These are phyloP conservation scores for Gisinianus flammeolus DNA, from an alignment of 2,888 invertebrate genomes.

Conservation along the genomic window DNA sequence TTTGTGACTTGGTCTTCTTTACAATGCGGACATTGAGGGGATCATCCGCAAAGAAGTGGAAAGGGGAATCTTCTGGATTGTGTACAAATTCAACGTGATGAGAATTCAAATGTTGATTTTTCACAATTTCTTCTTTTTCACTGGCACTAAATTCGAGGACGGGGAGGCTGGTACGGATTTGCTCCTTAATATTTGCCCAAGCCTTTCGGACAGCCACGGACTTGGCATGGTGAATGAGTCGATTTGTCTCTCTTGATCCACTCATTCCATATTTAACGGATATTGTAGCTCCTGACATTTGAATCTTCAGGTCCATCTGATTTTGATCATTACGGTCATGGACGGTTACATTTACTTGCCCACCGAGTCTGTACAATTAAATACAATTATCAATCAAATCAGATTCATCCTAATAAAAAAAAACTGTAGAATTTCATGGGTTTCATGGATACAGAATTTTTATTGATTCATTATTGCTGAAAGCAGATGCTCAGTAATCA, in stretches of 20 bases:
- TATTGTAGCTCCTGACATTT: conserved; percentile 86
- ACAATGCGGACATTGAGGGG: conserved; percentile 91
- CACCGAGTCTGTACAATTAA: conserved; percentile 74
- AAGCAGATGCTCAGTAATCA: no score
- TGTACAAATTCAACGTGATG: conserved; percentile 92
- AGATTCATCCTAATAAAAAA: no score
- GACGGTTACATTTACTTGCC: conserved; percentile 89
- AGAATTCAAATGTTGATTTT: conserved; percentile 79
- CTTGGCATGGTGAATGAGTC: conserved; percentile 89
- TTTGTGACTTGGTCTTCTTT: conserved; percentile 60
- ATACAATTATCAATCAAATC: no score
- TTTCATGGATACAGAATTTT: no score
- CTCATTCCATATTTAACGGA: conserved; percentile 95
- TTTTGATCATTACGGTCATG: conserved; percentile 68
- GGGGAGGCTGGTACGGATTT: conserved; percentile 76
- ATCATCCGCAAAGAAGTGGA: conserved; percentile 86
- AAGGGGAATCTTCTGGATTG: conserved; percentile 86
- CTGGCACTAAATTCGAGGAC: conserved; percentile 84
- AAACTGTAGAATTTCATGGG: no score
- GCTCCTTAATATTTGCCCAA: conserved; percentile 90
- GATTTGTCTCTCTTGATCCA: conserved; percentile 84
- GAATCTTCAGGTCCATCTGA: conserved; percentile 76
- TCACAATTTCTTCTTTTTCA: conserved; percentile 87
- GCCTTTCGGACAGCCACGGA: conserved; percentile 85
- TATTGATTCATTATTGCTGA: no score